Evolutionary conservation across 2,888 invertebrate species (phyloP), one percentile per base, ranked within the genome.

Genomic region (Prosapia bicincta): DNA sequence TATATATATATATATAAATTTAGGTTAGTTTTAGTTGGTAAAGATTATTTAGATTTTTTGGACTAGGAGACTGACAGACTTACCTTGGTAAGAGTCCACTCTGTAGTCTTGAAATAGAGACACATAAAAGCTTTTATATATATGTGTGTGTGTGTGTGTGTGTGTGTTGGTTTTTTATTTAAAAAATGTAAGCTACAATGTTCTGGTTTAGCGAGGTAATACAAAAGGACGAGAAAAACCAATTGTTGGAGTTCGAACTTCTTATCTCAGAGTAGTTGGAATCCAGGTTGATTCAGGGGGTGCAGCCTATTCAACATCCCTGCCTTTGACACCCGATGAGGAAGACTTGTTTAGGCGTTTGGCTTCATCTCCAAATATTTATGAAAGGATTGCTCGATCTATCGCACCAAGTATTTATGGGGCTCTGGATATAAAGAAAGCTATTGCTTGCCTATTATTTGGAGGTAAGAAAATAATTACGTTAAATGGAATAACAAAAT

Each of bases 331-430:
- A 0, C 83, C 87, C 0, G 92, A 92, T 79, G 95, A 96, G 81
- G 95, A 95, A 84, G 93, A 94, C 81, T 88, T 92, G 81, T 95
- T 96, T 84, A 86, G 94, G 3, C 88, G 95, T 78, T 88, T 99
- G 82, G 95, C 98, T 0, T 90, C 93, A 0, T 91, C 93, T 7
- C 90, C 93, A 0, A 93, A 97, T 84, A 89, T 98, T 69, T 97
- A 97, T 83, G 97, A 99, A 1, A 90, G 93, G 75, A 89, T 99
- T 75, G 90, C 97, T 0, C 91, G 89, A 81, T 98, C 97, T 71
- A 92, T 99, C 82, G 99, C 99, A 0, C 99, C 99, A 0, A 98
- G 98, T 80, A 99, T 99, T 80, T 99, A 91, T 84, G 99, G 99
- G 0, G 93, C 92, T 24, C 84, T 87, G 0, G 99, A 99, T 84